Base-by-base conservation (phyloP, 2,888 invertebrate species). In the Resseliella maxima region DNA sequence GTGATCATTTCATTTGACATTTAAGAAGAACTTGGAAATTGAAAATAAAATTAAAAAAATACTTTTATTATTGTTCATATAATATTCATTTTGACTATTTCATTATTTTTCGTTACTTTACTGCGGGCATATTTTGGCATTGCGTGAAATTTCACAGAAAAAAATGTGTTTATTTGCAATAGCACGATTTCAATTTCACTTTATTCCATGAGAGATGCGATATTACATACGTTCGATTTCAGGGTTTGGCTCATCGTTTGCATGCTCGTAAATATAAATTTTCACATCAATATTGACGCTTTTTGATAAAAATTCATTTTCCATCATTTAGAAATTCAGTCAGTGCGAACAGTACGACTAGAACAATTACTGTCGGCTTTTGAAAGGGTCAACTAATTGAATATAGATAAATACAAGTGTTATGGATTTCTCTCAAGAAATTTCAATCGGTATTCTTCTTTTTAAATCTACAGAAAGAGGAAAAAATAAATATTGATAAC, bases 111-210 rank as follows among this genome's bases (percentile, higher is more conserved):
- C 21, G 81, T 5, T 83, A 83, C 1, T 83, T 24, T 18, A 24
- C 38, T 38, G 38, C 41, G 15, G 81, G 35, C 81, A 81, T 24
- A 36, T 36, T 38, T 83, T 38, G 83, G 24, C 41, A 15, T 83
- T 83, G 38, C 38, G 38, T 38, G 38, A 83, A 38, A 83, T 38
- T 8, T 2, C 8, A n/a, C 36, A 21, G 35, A 35, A 36, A 36
- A 36, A 81, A 36, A 18, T 81, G 18, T 35, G 36, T 24, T 18
- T 81, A 36, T 81, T 35, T 81, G 36, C 6, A 18, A 18, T 36
- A 21, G 36, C 83, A 83, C 83, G 83, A 83, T 27, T 83, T 83
- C 83, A 83, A 83, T 83, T 83, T 83, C 83, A 83, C 83, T 83
- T n/a, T 38, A 38, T 81, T n/a, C 38, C 83, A 21, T 38, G 83